Evolutionary conservation across 2,797 vertebrate genomes (phyloP), one percentile per base, ranked within the genome.

Genomic region (Hippocampus kuda): DNA sequence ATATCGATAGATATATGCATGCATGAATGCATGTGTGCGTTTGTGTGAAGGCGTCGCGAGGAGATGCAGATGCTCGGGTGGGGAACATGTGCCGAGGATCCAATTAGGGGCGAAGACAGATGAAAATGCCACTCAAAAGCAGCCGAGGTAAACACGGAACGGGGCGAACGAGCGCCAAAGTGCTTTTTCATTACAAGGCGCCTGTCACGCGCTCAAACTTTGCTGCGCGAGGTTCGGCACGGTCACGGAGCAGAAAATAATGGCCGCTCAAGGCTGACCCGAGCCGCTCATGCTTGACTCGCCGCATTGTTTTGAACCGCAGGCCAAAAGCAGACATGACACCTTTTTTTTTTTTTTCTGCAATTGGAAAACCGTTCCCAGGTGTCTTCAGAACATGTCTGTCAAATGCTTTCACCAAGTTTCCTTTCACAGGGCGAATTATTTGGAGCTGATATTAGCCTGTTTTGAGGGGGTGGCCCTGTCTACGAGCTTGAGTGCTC

Each of bases 101-200:
- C 90, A 91, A 91, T 92, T 92, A 91, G 86, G 83, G 81, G 78
- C 79, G 86, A 89, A 89, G 91, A 90, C 88, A 84, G 89, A 91
- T 91, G 90, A 91, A 89, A 90, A 90, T 90, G 89, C 88, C 89
- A 91, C 88, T 92, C 87, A 86, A 85, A 89, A 83, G 85, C 84
- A 83, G 84, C 84, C 79, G 88, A 88, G 87, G 87, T 91, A 92
- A 91, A 90, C 89, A 90, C 34, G 88, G 87, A 86, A 51, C 79
- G 66, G 82, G 88, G 85, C 88, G 86, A 88, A 89, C 87, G 84
- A 84, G 84, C 87, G 86, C 86, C 88, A 89, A 89, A 91, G 89
- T 89, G 90, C 82, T 90, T 90, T 91, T 92, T 91, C 88, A 91
- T 90, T 88, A 90, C 83, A 85, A 81, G 83, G 72, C 60, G 81